Percentiles rank a stretch among this genome's conserved stretches.
Evolutionary conservation across 2,888 invertebrate species (phyloP).

Genomic region (Eupithecia insigniata): DNA sequence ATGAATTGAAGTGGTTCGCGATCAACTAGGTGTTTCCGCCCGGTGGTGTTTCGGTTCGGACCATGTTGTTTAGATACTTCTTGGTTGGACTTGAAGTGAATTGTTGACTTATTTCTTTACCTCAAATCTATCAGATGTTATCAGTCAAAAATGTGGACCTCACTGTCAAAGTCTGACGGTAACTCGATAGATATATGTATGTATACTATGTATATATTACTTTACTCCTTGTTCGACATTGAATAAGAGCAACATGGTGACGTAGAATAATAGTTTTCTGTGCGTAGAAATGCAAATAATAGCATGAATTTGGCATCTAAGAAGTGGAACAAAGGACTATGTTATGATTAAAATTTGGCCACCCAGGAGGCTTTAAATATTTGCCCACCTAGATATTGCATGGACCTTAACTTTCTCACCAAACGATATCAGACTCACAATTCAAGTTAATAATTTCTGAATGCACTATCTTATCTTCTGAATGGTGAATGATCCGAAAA

Average conservation of each 20-base stretch:
- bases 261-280: not conserved
- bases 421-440: not conserved
- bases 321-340: not conserved
- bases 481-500: not conserved
- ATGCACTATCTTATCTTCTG: not conserved
- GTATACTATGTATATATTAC: too few species aligned
- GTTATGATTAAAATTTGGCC: not conserved
- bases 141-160: not conserved
- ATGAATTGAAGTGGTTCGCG: conserved; percentile 82
- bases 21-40: conserved; percentile 81
- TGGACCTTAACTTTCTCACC: not conserved
- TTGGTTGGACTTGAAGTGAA: conserved; percentile 45
- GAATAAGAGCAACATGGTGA: not conserved
- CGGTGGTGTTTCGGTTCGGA: conserved; percentile 74
- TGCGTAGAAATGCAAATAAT: not conserved
- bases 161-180: not conserved
- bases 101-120: conserved; percentile 14
- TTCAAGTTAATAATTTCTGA: not conserved
- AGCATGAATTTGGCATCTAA: conserved; percentile 33
- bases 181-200: too few species aligned
- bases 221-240: too few species aligned
- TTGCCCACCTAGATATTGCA: not conserved
- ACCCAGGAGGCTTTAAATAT: not conserved
- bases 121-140: not conserved
- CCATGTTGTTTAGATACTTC: conserved; percentile 56